Evolutionary conservation across 1,140 invertebrate species (phyloP).

Genomic region (Drosophila kohkoa): DNA sequence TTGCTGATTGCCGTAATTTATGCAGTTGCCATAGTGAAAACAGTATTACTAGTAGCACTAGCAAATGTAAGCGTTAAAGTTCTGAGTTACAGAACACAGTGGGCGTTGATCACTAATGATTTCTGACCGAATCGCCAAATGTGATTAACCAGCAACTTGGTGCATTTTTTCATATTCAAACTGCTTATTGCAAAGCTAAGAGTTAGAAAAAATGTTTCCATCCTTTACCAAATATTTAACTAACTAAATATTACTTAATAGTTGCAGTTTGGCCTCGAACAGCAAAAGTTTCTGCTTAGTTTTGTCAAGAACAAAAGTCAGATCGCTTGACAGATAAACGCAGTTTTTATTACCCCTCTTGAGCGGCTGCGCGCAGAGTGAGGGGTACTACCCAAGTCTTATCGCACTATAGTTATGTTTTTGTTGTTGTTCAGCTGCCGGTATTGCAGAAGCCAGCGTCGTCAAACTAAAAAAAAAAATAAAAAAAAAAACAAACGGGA

Average conservation of each 20-base stretch:
- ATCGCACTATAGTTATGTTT: too few relatives aligned
- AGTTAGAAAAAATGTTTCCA: constrained; percentile 1
- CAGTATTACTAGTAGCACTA: constrained; percentile 6
- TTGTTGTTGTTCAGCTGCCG: too few relatives aligned
- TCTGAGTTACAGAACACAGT: not conserved
- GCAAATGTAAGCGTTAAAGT: constrained; percentile 13
- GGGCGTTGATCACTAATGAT: not conserved
- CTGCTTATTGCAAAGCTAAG: constrained; percentile 11
- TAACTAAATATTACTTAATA: not conserved
- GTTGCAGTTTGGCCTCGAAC: not conserved
- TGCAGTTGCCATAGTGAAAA: not conserved
- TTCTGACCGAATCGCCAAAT: not conserved
- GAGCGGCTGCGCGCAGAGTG: too few relatives aligned
- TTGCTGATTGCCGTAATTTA: not conserved
- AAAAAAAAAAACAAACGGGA: too few relatives aligned
- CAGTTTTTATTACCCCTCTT: not conserved
- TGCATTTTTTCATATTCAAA: constrained; percentile 3
- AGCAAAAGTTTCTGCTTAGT: too few relatives aligned
- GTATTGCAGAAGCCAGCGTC: too few relatives aligned
- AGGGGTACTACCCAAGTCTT: too few relatives aligned
- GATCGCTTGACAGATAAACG: too few relatives aligned
- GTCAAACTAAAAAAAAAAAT: too few relatives aligned
- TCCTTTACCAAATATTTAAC: not conserved
- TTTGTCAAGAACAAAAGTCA: too few relatives aligned
- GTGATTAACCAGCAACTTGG: constrained; percentile 3